Evolutionary conservation across 2,888 invertebrate species (phyloP).

Genomic region (Amphimallon solstitiale): DNA sequence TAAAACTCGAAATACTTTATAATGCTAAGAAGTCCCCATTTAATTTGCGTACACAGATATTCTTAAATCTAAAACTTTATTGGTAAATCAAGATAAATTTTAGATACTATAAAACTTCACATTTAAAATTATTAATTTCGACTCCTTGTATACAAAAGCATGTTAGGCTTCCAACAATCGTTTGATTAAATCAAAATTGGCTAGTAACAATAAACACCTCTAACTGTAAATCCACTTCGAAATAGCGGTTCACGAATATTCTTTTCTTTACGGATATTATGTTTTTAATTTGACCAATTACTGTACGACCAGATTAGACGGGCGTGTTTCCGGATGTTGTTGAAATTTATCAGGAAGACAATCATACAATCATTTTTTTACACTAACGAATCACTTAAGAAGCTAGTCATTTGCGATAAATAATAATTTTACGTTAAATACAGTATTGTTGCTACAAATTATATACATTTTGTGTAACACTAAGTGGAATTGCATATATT

Average conservation of each 20-base stretch:
- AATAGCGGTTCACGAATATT: conserved; percentile 39
- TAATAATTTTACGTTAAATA: neutral
- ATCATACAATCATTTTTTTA: too few species aligned
- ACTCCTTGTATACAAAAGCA: too few species aligned
- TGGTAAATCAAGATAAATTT: too few species aligned
- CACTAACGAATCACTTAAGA: neutral
- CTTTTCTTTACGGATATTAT: conserved; percentile 39
- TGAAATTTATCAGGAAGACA: conserved; percentile 15
- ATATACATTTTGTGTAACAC: too few species aligned
- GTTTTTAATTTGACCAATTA: conserved; percentile 37
- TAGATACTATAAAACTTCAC: too few species aligned
- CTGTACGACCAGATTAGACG: neutral
- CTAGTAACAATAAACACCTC: neutral
- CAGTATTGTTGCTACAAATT: too few species aligned
- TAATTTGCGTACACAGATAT: too few species aligned
- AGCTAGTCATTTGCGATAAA: neutral
- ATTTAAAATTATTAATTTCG: too few species aligned
- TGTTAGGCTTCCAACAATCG: neutral
- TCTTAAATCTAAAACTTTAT: too few species aligned
- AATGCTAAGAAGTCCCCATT: too few species aligned
- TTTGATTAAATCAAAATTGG: neutral
- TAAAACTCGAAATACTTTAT: too few species aligned
- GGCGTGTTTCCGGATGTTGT: neutral
- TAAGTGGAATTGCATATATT: too few species aligned
- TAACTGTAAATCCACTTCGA: conserved; percentile 40